A percentile compares a stretch with the other conserved stretches of the same genome.
phyloP scores from a whole-genome alignment of 1,140 invertebrate species.

The Polypedilum vanderplanki region DNA sequence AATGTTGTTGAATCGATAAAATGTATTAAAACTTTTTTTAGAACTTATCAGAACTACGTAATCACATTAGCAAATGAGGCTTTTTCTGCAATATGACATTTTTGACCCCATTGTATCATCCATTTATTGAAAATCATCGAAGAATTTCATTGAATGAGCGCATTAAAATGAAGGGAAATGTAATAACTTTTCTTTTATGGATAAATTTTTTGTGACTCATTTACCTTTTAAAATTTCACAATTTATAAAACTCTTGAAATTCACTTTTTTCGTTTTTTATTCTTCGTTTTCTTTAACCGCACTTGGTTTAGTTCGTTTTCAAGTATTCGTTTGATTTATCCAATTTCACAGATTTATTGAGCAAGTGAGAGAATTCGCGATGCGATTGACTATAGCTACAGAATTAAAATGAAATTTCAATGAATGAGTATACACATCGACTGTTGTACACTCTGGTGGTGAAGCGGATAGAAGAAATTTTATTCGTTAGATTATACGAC shows the following conservation, averaged over 20 bases:
- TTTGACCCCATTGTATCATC: no score
- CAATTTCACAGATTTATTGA: neutral
- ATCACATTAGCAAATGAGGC: neutral
- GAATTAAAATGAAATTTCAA: neutral
- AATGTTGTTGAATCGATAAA: neutral
- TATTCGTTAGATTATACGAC: no score
- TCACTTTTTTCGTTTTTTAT: neutral
- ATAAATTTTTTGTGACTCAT: neutral
- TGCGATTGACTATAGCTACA: neutral
- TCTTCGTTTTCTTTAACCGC: neutral
- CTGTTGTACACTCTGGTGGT: neutral
- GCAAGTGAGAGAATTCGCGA: neutral
- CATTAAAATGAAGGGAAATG: neutral
- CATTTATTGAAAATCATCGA: no score
- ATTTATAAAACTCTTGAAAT: neutral
- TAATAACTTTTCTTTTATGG: neutral
- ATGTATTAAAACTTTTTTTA: neutral
- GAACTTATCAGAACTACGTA: neutral
- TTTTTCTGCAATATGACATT: neutral
- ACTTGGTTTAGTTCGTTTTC: neutral
- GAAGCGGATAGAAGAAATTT: neutral
- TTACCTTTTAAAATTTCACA: slow-evolving; percentile 18
- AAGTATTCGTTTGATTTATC: neutral
- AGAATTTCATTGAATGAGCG: neutral
- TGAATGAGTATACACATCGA: neutral